Conservation (phyloP, 1,140 invertebrate genomes). For the Neuroterus valhalla region DNA sequence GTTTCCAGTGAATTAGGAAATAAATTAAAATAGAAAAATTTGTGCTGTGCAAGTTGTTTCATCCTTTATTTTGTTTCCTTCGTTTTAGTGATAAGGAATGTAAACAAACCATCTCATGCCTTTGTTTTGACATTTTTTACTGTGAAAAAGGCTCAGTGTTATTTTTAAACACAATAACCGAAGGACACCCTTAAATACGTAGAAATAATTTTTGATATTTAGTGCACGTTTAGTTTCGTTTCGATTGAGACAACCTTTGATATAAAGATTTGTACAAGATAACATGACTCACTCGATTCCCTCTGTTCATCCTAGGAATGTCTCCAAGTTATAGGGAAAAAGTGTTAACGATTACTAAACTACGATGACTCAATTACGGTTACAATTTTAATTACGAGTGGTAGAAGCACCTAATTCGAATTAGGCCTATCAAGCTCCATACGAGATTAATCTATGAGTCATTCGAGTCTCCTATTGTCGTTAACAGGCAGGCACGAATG, state of each 20-base stretch:
- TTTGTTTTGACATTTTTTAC: too few relatives aligned
- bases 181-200: too few relatives aligned
- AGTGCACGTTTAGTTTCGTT: too few relatives aligned
- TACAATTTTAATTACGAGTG: conserved; percentile 10
- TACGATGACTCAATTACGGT: conserved; percentile 18
- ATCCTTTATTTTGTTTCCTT: too few relatives aligned
- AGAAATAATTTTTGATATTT: too few relatives aligned
- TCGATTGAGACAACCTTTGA: background rate
- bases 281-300: background rate
- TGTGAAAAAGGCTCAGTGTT: too few relatives aligned
- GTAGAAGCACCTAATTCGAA: conserved; percentile 20
- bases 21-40: too few relatives aligned
- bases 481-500: background rate
- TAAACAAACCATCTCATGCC: too few relatives aligned
- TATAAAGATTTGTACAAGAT: background rate
- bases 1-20: too few relatives aligned
- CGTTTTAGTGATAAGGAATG: too few relatives aligned
- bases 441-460: conserved; percentile 25
- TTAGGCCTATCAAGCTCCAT: conserved; percentile 21
- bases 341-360: conserved; percentile 1
- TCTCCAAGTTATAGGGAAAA: background rate
- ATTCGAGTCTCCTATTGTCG: conserved; percentile 11
- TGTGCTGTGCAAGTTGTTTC: too few relatives aligned
- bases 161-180: too few relatives aligned
- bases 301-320: background rate